These are phyloP conservation scores for Aspidiotus rigidus DNA, from an alignment of 2,888 invertebrate genomes.

Conservation along the genomic window DNA sequence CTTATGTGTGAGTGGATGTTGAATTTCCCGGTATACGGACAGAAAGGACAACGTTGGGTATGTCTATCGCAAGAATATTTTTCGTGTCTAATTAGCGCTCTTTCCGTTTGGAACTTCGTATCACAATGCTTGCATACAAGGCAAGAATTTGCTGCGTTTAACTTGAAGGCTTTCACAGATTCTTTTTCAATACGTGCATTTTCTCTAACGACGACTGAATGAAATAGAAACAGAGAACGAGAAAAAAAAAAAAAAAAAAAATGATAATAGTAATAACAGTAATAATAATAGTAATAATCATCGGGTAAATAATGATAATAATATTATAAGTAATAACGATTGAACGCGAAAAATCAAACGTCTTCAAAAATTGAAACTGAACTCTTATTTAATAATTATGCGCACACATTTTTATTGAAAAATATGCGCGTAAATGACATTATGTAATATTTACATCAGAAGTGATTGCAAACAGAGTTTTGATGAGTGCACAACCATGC, in stretches of 20 bases:
- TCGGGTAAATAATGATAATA: too few relatives aligned
- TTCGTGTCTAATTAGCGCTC: constrained; percentile 21
- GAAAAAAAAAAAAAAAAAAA: background rate
- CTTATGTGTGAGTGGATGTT: constrained; percentile 27
- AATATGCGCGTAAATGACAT: too few relatives aligned
- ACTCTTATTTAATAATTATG: too few relatives aligned
- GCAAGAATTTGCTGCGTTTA: background rate
- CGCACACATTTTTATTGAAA: too few relatives aligned
- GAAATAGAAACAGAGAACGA: constrained; percentile 1
- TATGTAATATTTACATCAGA: too few relatives aligned
- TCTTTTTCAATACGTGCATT: background rate
- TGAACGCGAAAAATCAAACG: too few relatives aligned
- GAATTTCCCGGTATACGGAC: constrained; percentile 17
- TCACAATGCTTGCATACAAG: constrained; percentile 18
- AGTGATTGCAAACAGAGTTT: too few relatives aligned
- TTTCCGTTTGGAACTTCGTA: constrained; percentile 20
- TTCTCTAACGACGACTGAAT: background rate
- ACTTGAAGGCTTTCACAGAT: background rate
- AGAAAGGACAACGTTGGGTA: constrained; percentile 20
- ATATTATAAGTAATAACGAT: too few relatives aligned
- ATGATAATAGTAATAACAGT: background rate
- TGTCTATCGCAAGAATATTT: constrained; percentile 23
- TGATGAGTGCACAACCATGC: too few relatives aligned
- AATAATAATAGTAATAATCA: background rate
- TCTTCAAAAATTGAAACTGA: too few relatives aligned